phyloP scores from a whole-genome alignment of 2,797 vertebrate genomes.

The Ctenochaetus hawaiiensis region DNA sequence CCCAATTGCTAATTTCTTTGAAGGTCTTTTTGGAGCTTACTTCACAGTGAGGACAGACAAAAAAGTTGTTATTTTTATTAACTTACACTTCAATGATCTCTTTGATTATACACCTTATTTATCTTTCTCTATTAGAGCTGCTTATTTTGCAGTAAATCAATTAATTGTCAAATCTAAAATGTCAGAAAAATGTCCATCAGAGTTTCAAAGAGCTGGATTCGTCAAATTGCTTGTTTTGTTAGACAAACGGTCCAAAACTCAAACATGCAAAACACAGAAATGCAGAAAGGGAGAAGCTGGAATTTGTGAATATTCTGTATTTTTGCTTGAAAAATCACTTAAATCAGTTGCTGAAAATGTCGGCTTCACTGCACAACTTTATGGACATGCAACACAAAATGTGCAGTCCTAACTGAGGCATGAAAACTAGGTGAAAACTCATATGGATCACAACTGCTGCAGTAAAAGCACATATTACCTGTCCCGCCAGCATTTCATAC shows the following conservation, averaged over 20 bases:
- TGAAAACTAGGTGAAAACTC: neutral
- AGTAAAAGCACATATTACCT: slow-evolving; percentile 84
- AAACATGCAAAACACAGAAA: neutral
- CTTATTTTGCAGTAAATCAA: neutral
- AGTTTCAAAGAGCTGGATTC: neutral
- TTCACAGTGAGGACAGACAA: no score
- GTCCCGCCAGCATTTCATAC: slow-evolving; percentile 98
- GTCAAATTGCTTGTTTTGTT: neutral
- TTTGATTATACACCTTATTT: no score
- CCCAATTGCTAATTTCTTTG: no score
- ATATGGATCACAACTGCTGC: neutral
- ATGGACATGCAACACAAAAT: neutral
- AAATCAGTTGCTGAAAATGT: neutral
- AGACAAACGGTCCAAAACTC: neutral
- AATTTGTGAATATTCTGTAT: neutral
- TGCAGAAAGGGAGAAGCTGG: neutral
- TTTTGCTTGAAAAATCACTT: neutral
- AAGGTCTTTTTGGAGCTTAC: no score
- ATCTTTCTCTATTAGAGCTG: no score
- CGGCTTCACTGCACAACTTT: neutral
- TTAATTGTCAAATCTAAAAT: neutral
- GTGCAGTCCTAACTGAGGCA: neutral
- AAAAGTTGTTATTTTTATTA: no score
- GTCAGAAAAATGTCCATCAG: neutral
- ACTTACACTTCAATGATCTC: no score